Evolutionary conservation across 2,888 invertebrate species (phyloP).

Genomic region (Teleiodes luculella): DNA sequence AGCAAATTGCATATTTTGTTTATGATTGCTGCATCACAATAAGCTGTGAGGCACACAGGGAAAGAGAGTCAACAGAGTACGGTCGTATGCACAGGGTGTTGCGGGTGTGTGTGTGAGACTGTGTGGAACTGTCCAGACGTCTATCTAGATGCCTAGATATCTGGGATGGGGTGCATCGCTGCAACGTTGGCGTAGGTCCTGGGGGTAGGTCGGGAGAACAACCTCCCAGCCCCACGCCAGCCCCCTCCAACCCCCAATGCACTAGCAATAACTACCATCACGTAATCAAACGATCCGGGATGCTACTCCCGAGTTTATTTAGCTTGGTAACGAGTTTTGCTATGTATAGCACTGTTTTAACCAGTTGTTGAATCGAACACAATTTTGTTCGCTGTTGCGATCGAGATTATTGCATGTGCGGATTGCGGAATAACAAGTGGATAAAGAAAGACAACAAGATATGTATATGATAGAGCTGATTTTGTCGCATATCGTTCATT

Average conservation of each 20-base stretch:
- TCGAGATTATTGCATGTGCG: neutral
- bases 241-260: constrained; percentile 21
- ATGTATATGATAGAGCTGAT: no score
- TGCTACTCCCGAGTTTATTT: constrained; percentile 36
- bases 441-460: no score
- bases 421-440: neutral
- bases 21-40: constrained; percentile 20
- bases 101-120: neutral
- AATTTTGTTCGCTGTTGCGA: neutral
- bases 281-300: constrained; percentile 50
- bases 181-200: constrained; percentile 71
- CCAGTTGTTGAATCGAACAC: neutral
- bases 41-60: constrained; percentile 27
- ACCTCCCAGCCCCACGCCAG: constrained; percentile 26
- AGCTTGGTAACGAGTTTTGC: constrained; percentile 41
- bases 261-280: constrained; percentile 40
- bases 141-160: constrained; percentile 53
- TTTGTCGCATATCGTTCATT: no score
- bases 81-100: neutral
- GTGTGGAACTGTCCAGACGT: constrained; percentile 36
- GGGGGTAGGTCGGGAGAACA: constrained; percentile 48
- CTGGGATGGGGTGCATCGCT: constrained; percentile 57
- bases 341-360: constrained; percentile 13
- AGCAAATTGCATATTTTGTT: constrained; percentile 15
- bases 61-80: constrained; percentile 26